Evolutionary conservation across 1,140 invertebrate genomes (phyloP), one percentile per base, ranked within the genome.

Genomic region (Aphis gossypii): DNA sequence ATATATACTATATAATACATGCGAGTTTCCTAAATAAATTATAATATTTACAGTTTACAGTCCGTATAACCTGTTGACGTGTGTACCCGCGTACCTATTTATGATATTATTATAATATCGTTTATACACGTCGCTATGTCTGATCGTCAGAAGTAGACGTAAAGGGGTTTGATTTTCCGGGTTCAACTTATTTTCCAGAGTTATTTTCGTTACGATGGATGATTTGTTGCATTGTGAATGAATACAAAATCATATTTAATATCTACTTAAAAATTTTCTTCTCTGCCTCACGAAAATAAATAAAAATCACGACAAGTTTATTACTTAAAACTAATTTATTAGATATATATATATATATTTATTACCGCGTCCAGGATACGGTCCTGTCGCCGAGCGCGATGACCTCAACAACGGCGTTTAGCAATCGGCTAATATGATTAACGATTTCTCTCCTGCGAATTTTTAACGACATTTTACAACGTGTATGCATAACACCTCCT

Each of bases 401-500:
- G 60, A 76, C 60, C 60, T 76, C 60, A n/a, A n/a, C 14, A 76
- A n/a, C 60, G 5, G n/a, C 60, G 60, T 76, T 76, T 76, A n/a
- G 60, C n/a, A 76, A 88, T 88, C 86, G 86, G 86, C 18, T 88
- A 88, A 88, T 41, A 41, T 88, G 46, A 88, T 88, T 88, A 88
- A 48, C 86, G 86, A 84, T 76, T 76, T 76, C 60, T 76, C 60
- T 76, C 60, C 60, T 76, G 14, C 83, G 9, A 84, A 35, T 84
- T 44, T 84, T 41, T 84, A 46, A 46, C 44, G 84, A 87, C 83
- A 41, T 84, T 87, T 30, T 44, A 87, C 30, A 7, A 87, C 25
- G 8, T 25, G 41, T 41, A 44, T 25, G 30, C 60, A 76, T 76
- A 76, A n/a, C 60, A 76, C 30, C 30, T n/a, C 48, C 60, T n/a